Evolutionary conservation across 2,797 vertebrate genomes (phyloP).

Genomic region (Acanthiza pusilla): DNA sequence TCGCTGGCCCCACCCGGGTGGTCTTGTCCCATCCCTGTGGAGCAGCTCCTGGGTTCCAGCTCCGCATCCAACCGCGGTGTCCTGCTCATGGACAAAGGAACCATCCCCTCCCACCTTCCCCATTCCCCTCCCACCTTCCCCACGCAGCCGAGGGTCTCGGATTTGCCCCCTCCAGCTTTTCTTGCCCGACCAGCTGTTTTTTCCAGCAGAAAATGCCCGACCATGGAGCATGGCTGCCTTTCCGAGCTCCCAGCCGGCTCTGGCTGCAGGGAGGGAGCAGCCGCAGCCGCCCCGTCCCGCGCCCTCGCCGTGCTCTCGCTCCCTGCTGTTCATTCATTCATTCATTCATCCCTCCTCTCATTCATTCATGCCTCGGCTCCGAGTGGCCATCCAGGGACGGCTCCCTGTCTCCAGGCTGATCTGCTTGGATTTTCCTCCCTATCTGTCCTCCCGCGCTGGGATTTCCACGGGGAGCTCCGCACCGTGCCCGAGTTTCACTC

Average conservation of each 20-base stretch:
- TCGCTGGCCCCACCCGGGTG: rapidly evolving
- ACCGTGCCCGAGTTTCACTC: neutral
- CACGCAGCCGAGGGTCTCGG: rapidly evolving
- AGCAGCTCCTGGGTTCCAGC: rapidly evolving
- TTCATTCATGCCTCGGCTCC: neutral
- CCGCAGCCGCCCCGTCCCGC: neutral
- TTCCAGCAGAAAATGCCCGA: neutral
- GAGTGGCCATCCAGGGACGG: rapidly evolving
- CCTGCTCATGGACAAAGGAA: neutral
- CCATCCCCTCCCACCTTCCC: rapidly evolving
- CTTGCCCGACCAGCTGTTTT: neutral
- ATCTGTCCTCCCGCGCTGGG: rapidly evolving
- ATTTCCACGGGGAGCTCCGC: neutral
- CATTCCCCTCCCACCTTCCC: neutral
- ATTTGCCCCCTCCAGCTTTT: neutral
- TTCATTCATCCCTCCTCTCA: neutral
- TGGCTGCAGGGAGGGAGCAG: neutral
- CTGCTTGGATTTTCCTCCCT: neutral
- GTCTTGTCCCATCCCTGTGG: neutral
- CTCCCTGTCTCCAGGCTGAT: neutral
- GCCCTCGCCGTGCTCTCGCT: neutral
- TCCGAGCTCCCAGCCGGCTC: neutral
- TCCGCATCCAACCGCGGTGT: neutral
- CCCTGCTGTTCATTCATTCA: neutral
- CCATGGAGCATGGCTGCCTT: neutral